Base-by-base conservation (phyloP, 1,140 invertebrate species). In the Penaeus indicus region DNA sequence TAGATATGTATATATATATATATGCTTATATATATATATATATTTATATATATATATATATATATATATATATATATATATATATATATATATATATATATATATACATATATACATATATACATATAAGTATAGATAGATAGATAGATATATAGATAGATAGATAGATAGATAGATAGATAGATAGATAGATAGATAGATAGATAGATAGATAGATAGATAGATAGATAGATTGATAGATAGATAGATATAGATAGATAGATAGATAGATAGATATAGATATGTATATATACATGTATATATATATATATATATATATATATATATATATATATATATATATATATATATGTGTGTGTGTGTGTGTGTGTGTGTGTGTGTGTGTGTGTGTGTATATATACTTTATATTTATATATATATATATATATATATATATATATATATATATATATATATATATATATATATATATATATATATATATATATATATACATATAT, bases 211-310 rank as follows among this genome's bases (percentile, higher is more conserved):
- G 18, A 72, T 72, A 72, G 2, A 72, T n/a, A 72, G 2, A 72
- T n/a, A 72, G 18, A 72, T 72, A 72, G 18, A 72, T 72, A 72
- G 18, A 72, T 72, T 22, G 18, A 72, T 72, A 72, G 18, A 72
- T 72, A 72, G 18, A 72, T 72, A 72, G 18, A 72, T 72, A 72
- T 72, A 72, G 18, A 72, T 72, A 72, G 18, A 72, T 72, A 72
- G 18, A n/a, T 72, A n/a, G 18, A 72, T 72, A 72, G 18, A 72
- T 72, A 72, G 11, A 75, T 75, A 75, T 75, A 75, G 32, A 75
- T 75, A 75, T 75, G 32, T 25, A 75, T 75, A 75, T 75, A 75
- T 75, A 75, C 32, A 75, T 75, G 32, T 75, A 75, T 72, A 72
- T 72, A 72, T 72, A 72, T 72, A 72, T 72, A 72, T 72, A 25